Percentiles rank a stretch among this genome's conserved stretches.
phyloP scores from a whole-genome alignment of 2,888 invertebrate genomes.

The Mimumesa dahlbomi region DNA sequence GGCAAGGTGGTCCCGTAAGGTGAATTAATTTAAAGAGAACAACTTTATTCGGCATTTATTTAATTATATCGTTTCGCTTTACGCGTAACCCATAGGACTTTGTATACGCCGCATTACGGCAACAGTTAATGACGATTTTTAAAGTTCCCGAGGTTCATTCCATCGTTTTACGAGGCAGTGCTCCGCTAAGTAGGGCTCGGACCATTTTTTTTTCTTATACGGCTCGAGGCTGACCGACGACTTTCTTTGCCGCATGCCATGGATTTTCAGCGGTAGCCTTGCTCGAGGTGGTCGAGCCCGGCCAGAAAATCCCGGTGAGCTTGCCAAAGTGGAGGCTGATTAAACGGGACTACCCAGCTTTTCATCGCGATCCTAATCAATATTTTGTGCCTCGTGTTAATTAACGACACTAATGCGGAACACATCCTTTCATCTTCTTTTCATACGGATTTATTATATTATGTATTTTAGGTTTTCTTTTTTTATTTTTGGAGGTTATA shows the following conservation, averaged over 20 bases:
- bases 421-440: too few relatives aligned
- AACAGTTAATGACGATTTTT: not conserved
- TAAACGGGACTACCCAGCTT: constrained; percentile 15
- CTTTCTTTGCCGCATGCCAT: constrained; percentile 66
- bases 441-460: too few relatives aligned
- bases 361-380: too few relatives aligned
- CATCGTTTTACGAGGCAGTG: constrained; percentile 8
- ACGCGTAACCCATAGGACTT: not conserved
- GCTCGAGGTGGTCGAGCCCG: constrained; percentile 21
- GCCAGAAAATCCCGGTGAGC: constrained; percentile 67
- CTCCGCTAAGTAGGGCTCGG: constrained; percentile 4
- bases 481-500: too few relatives aligned
- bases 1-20: not conserved
- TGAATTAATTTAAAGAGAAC: not conserved
- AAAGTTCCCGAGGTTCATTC: not conserved
- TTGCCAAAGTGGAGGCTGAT: constrained; percentile 47
- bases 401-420: too few relatives aligned
- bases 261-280: constrained; percentile 59
- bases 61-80: not conserved
- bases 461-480: too few relatives aligned
- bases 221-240: constrained; percentile 28
- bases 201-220: constrained; percentile 11
- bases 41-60: not conserved
- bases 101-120: not conserved
- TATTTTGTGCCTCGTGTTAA: too few relatives aligned